phyloP scores from a whole-genome alignment of 2,888 invertebrate genomes.

The Uloborus plumipes region DNA sequence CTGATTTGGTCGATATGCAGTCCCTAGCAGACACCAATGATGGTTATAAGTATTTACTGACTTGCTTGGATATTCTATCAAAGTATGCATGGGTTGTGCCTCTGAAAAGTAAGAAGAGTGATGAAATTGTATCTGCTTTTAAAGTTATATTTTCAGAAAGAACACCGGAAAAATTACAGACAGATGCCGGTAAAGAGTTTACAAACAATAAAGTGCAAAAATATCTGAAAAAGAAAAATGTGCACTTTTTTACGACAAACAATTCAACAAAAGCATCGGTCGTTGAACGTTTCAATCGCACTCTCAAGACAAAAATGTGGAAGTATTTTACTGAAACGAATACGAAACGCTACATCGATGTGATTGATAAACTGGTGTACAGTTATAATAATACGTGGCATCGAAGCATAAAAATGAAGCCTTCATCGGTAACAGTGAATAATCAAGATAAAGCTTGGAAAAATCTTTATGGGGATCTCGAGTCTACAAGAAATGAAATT shows the following conservation, averaged over 20 bases:
- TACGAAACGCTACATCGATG: constrained; percentile 14
- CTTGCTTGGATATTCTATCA: constrained; percentile 66
- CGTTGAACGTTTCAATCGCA: constrained; percentile 69
- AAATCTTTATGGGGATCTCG: constrained; percentile 8
- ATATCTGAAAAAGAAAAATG: constrained; percentile 60
- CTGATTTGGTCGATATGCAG: constrained; percentile 66
- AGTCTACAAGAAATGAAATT: no score
- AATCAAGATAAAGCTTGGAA: constrained; percentile 13
- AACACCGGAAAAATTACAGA: constrained; percentile 61
- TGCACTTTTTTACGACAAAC: constrained; percentile 67
- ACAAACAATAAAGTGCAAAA: constrained; percentile 50
- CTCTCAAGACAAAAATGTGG: constrained; percentile 67
- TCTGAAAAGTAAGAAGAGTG: constrained; percentile 65
- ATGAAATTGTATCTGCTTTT: constrained; percentile 53
- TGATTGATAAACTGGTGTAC: constrained; percentile 17
- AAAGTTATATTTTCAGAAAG: constrained; percentile 39
- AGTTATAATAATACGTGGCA: constrained; percentile 28
- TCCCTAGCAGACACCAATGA: constrained; percentile 57
- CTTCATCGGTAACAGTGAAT: background rate
- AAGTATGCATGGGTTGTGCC: constrained; percentile 66
- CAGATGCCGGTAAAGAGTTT: constrained; percentile 67
- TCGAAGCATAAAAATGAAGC: constrained; percentile 7
- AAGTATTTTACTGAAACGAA: constrained; percentile 16
- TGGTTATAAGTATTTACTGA: constrained; percentile 66
- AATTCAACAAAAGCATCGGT: constrained; percentile 68